Conservation (phyloP, 2,113 vertebrate genomes). For the Centropus bengalensis region DNA sequence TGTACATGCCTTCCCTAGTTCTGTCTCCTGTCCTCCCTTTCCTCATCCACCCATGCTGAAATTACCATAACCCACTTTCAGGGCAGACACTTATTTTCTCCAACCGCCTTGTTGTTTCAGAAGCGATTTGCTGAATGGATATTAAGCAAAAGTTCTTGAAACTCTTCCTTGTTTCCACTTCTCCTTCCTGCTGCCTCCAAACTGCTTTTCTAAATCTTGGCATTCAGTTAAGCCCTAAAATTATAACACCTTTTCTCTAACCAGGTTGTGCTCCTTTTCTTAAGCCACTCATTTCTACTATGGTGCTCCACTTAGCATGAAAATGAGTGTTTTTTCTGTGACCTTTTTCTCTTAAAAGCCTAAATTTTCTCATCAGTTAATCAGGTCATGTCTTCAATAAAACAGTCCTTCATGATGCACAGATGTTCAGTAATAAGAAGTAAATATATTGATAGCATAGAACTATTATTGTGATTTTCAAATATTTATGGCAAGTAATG, state of each 20-base stretch:
- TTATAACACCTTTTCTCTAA: not conserved
- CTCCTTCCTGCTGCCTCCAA: not conserved
- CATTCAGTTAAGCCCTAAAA: not conserved
- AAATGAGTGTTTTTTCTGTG: not conserved
- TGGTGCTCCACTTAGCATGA: not conserved
- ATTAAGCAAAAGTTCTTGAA: not conserved
- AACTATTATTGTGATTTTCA: not conserved
- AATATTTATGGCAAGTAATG: not conserved
- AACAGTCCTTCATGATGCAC: not conserved
- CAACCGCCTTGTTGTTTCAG: not conserved
- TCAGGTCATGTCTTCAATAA: not conserved
- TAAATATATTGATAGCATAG: not conserved
- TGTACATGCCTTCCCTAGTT: not conserved
- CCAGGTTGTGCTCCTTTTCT: not conserved
- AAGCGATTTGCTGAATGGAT: not conserved
- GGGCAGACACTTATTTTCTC: not conserved
- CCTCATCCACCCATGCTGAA: not conserved
- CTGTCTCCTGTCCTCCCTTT: not conserved
- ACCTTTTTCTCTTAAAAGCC: not conserved
- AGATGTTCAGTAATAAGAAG: not conserved
- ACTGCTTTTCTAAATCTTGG: not conserved
- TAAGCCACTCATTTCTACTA: not conserved
- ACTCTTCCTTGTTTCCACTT: not conserved
- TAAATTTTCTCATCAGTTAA: not conserved
- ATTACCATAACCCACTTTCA: conserved; percentile 19